These are phyloP conservation scores for Nyctalus aviator DNA, from an alignment of 2,797 vertebrate genomes.

Conservation along the genomic window DNA sequence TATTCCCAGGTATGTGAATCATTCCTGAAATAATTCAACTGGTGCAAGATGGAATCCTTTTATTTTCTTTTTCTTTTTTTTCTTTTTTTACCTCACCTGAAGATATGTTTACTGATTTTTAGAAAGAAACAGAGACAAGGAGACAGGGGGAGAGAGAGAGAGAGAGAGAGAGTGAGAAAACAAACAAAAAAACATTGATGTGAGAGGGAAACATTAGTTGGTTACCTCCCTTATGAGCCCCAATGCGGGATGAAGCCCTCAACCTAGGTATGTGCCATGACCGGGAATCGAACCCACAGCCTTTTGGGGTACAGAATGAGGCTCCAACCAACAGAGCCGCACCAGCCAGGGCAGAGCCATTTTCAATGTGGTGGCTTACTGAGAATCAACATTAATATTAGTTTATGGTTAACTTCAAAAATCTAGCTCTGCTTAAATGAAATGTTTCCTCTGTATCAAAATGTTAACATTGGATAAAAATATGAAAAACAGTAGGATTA, in stretches of 20 bases:
- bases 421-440: neutral
- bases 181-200: neutral
- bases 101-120: neutral
- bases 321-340: neutral
- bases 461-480: conserved; percentile 15
- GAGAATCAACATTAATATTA: neutral
- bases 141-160: neutral
- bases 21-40: conserved; percentile 8
- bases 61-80: neutral
- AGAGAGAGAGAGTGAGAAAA: too few relatives aligned
- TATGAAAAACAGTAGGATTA: neutral
- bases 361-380: neutral
- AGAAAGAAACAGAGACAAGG: neutral
- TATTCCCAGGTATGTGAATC: conserved; percentile 95
- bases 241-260: neutral
- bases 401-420: neutral
- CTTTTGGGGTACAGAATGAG: neutral
- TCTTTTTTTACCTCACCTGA: neutral
- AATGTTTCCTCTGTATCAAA: neutral
- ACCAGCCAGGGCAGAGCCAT: neutral
- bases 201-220: neutral
- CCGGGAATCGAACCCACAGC: neutral
- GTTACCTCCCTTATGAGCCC: neutral
- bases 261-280: neutral
- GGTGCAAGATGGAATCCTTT: neutral